Conservation (phyloP, 2,888 invertebrate species). For the Cosmopolites sordidus region DNA sequence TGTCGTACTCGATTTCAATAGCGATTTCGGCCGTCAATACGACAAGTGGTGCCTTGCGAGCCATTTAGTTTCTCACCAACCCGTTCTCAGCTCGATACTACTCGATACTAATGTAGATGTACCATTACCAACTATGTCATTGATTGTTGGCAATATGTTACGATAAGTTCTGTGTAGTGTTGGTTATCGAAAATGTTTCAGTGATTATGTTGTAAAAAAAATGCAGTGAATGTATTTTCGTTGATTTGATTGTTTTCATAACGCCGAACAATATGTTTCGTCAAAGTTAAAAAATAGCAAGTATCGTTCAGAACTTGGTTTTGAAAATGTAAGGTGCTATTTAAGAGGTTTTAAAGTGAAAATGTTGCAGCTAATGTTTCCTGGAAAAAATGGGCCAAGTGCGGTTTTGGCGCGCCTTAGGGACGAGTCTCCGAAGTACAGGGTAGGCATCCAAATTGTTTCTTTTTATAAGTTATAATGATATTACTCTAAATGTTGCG, state of each 20-base stretch:
- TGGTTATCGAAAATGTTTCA: background rate
- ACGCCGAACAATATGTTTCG: too few relatives aligned
- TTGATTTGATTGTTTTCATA: too few relatives aligned
- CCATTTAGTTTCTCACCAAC: background rate
- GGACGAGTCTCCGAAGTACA: constrained; percentile 14
- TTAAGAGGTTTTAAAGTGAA: too few relatives aligned
- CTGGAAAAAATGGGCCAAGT: constrained; percentile 9
- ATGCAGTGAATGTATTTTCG: too few relatives aligned
- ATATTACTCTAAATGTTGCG: too few relatives aligned
- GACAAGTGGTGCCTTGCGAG: background rate
- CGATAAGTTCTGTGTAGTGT: constrained; percentile 6
- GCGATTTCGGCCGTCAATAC: constrained; percentile 13
- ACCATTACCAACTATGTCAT: background rate
- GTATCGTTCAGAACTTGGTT: too few relatives aligned
- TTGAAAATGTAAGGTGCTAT: too few relatives aligned
- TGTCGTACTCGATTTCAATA: constrained; percentile 20
- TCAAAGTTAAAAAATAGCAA: too few relatives aligned
- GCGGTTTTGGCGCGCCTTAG: constrained; percentile 9
- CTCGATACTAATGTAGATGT: too few relatives aligned
- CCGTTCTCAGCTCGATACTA: background rate
- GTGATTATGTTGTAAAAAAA: background rate
- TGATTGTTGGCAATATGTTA: too few relatives aligned
- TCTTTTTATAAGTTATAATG: too few relatives aligned
- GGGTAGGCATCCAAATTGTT: too few relatives aligned
- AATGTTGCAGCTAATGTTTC: constrained; percentile 20